These are phyloP conservation scores for Anguilla japonica DNA, from an alignment of 2,113 vertebrate species.

Conservation along the genomic window DNA sequence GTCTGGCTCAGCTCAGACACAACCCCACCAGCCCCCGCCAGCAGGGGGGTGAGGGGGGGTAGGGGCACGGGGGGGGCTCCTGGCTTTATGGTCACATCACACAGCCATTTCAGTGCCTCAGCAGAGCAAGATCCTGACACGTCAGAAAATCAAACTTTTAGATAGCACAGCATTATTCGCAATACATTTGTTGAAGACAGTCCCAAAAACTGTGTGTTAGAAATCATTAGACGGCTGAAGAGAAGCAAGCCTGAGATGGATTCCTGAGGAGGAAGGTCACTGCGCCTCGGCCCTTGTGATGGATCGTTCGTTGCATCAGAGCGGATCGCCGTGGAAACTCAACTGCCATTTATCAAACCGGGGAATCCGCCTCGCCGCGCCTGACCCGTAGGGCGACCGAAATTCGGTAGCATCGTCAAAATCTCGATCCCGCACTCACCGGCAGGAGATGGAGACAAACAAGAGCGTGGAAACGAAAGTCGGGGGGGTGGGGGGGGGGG, in stretches of 20 bases:
- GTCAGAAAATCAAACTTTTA: not conserved
- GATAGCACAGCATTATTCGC: no score
- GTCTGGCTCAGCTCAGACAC: constrained; percentile 68
- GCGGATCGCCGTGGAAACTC: not conserved
- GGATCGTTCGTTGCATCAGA: not conserved
- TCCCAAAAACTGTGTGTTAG: not conserved
- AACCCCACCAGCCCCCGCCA: constrained; percentile 65
- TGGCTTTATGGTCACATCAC: constrained; percentile 56
- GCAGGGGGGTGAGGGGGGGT: constrained; percentile 57
- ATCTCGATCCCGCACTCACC: not conserved
- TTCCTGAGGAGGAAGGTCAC: not conserved
- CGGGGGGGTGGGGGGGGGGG: not conserved
- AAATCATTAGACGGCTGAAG: not conserved
- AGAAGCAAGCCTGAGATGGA: not conserved
- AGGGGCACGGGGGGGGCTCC: constrained; percentile 61
- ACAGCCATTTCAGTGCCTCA: constrained; percentile 44
- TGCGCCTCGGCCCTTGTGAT: not conserved
- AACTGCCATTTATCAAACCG: constrained; percentile 18
- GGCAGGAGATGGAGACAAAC: not conserved
- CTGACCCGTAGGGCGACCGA: not conserved
- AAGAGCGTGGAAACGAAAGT: not conserved
- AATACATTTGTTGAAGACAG: not conserved
- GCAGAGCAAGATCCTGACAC: constrained; percentile 28
- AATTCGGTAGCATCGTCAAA: not conserved
- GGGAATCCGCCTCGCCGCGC: not conserved